Evolutionary conservation across 2,113 vertebrate species (phyloP), one percentile per base, ranked within the genome.

Genomic region (Brachirus orientalis): DNA sequence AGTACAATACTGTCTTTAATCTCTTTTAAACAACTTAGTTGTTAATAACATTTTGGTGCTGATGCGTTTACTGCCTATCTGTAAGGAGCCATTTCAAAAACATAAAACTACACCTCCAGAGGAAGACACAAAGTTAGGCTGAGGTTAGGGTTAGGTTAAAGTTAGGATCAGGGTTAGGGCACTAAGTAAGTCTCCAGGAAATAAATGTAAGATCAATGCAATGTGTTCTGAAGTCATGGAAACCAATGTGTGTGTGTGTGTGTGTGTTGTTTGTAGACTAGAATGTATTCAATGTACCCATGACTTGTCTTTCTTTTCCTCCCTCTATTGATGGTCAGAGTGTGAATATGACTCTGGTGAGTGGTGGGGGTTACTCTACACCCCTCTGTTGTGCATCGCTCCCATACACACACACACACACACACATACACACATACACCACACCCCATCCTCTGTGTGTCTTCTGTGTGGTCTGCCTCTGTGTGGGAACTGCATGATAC

Each of bases 261-360:
- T 63, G 46, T 63, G 36, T 68, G 72, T 56, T 69, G 68, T n/a
- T n/a, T n/a, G 6, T 61, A 63, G 59, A 67, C 19, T 70, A 54
- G 76, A 64, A 56, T 70, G 65, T 86, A 75, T 85, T 81, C 57
- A 74, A 81, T 88, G 82, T 88, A 83, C 77, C 82, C 80, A 79
- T 88, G 71, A 89, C 86, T 37, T 92, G 86, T 93, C 75, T 92
- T 82, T 91, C 86, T 92, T 89, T 84, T 92, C 86, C 86, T 88
- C 85, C 84, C 82, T 87, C 72, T 83, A 61, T 79, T 90, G 85
- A 69, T 91, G 88, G 75, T 86, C 90, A 93, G 92, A 93, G 87
- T 91, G 87, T 90, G 92, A 91, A 70, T 76, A 88, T 92, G 91
- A 93, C 80, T 90, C 89, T 88, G 91, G 92, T 93, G 91, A 93